Conservation (phyloP, 2,888 invertebrate species). For the Volucella inflata region DNA sequence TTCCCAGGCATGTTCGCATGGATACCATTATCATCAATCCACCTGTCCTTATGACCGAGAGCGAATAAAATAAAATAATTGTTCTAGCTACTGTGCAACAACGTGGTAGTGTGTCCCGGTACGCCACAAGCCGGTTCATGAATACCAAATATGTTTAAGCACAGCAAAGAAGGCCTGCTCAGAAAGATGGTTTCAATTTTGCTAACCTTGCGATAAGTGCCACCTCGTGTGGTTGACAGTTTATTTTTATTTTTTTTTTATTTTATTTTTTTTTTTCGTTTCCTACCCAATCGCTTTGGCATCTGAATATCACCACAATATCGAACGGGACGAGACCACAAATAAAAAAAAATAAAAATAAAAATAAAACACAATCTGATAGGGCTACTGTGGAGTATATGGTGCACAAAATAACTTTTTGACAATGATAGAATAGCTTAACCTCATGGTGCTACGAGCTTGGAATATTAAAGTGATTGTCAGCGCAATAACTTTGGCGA, state of each 20-base stretch:
- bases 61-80: conserved; percentile 75
- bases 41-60: conserved; percentile 75
- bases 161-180: conserved; percentile 28
- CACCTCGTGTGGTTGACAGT: conserved; percentile 64
- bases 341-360: conserved; percentile 29
- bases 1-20: conserved; percentile 69
- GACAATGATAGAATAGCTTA: conserved; percentile 76
- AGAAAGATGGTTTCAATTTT: conserved; percentile 61
- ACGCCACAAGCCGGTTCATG: conserved; percentile 54
- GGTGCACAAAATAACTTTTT: conserved; percentile 76
- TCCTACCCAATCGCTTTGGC: conserved; percentile 66
- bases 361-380: conserved; percentile 62
- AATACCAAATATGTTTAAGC: conserved; percentile 56
- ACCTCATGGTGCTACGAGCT: conserved; percentile 70
- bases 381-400: conserved; percentile 73
- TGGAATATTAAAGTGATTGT: conserved; percentile 65
- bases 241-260: conserved; percentile 11
- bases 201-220: conserved; percentile 75
- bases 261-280: conserved; percentile 1
- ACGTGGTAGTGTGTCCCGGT: conserved; percentile 66
- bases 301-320: conserved; percentile 70
- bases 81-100: conserved; percentile 76
- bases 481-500: conserved; percentile 75
- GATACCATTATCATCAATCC: conserved; percentile 72
- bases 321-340: conserved; percentile 66